phyloP scores from a whole-genome alignment of 1,140 invertebrate species.

The Anoplolepis gracilipes region DNA sequence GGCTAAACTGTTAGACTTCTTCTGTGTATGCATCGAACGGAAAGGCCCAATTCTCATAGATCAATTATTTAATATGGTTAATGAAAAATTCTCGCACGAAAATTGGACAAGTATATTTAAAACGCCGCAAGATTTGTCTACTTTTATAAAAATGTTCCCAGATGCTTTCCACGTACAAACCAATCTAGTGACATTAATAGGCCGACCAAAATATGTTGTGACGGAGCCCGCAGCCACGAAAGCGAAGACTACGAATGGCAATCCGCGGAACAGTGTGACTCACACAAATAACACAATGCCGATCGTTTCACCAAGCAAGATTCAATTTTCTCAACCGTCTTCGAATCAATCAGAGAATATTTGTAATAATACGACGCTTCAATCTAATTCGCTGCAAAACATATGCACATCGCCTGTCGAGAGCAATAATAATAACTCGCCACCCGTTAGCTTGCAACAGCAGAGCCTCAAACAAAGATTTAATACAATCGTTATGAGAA shows the following conservation, averaged over 20 bases:
- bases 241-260: slow-evolving; percentile 42
- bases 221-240: slow-evolving; percentile 58
- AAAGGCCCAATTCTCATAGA: slow-evolving; percentile 94
- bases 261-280: slow-evolving; percentile 69
- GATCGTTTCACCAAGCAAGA: slow-evolving; percentile 48
- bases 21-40: slow-evolving; percentile 91
- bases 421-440: slow-evolving; percentile 77
- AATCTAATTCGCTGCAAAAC: slow-evolving; percentile 77
- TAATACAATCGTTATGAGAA: slow-evolving; percentile 94
- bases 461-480: slow-evolving; percentile 95
- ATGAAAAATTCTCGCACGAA: slow-evolving; percentile 91
- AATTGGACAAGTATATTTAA: slow-evolving; percentile 94
- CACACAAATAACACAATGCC: slow-evolving; percentile 52
- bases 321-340: slow-evolving; percentile 32
- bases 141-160: slow-evolving; percentile 95
- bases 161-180: slow-evolving; percentile 96
- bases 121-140: slow-evolving; percentile 93
- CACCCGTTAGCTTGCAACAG: slow-evolving; percentile 84
- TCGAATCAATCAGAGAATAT: slow-evolving; percentile 35
- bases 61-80: slow-evolving; percentile 93
- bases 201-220: slow-evolving; percentile 87
- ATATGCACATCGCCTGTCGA: slow-evolving; percentile 61
- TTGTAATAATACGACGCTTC: slow-evolving; percentile 77
- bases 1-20: slow-evolving; percentile 91
- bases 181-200: slow-evolving; percentile 93